Evolutionary conservation across 2,888 invertebrate genomes (phyloP).

Genomic region (Brachylomia viminalis): DNA sequence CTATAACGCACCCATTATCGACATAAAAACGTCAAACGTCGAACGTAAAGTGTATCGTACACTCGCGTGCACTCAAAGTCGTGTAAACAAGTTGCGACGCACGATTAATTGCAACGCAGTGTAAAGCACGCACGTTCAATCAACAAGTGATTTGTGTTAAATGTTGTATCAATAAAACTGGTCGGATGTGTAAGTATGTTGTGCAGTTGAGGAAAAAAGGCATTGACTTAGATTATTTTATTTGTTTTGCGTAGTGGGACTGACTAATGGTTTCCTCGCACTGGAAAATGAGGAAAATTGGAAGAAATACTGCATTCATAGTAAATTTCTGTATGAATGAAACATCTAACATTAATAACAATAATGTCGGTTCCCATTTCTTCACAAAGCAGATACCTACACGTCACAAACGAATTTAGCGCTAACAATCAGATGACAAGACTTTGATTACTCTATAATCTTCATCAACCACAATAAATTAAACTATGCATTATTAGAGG

Average conservation of each 20-base stretch:
- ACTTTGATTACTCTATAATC: constrained; percentile 46
- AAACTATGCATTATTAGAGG: constrained; percentile 51
- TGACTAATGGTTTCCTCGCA: neutral
- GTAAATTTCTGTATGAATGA: neutral
- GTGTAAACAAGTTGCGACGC: constrained; percentile 75
- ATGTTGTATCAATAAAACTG: constrained; percentile 75
- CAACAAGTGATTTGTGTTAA: constrained; percentile 80
- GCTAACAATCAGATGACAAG: constrained; percentile 8
- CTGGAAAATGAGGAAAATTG: neutral
- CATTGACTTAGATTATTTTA: constrained; percentile 19
- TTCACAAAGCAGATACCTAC: neutral
- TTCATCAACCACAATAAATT: constrained; percentile 52
- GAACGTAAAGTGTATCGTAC: constrained; percentile 66
- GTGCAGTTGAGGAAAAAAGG: constrained; percentile 43
- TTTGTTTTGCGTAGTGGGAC: constrained; percentile 33
- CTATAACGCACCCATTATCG: constrained; percentile 64
- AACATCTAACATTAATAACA: neutral
- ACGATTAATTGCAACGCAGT: constrained; percentile 74
- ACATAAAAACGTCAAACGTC: constrained; percentile 68
- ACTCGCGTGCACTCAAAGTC: constrained; percentile 74
- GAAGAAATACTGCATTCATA: neutral
- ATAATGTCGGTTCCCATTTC: neutral
- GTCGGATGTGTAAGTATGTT: constrained; percentile 66
- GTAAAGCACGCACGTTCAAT: constrained; percentile 75
- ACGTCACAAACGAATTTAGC: constrained; percentile 9